Evolutionary conservation across 2,888 invertebrate genomes (phyloP).

Genomic region (Eilema caniola): DNA sequence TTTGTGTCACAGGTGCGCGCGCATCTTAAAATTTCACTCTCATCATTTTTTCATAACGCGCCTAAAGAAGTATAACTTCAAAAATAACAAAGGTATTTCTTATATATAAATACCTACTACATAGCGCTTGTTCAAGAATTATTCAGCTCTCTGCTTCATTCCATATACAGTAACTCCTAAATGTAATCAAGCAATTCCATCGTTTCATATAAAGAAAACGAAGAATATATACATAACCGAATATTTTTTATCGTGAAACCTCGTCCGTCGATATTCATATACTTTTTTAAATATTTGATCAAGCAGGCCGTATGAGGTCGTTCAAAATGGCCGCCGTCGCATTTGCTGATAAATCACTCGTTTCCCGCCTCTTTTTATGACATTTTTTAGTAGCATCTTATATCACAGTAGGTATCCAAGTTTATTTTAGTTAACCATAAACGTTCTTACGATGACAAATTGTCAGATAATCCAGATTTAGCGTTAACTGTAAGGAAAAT

Average conservation of each 20-base stretch:
- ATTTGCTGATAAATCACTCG: constrained; percentile 65
- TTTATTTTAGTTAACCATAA: constrained; percentile 59
- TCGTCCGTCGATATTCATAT: constrained; percentile 47
- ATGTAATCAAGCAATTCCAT: constrained; percentile 6
- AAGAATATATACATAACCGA: constrained; percentile 25
- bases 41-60: no score
- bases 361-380: constrained; percentile 62
- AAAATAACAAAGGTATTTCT: not conserved
- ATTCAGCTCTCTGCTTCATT: not conserved
- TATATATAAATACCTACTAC: not conserved
- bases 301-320: constrained; percentile 50
- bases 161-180: not conserved
- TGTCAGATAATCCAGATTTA: not conserved
- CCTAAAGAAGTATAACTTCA: no score
- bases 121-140: not conserved
- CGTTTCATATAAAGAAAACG: constrained; percentile 23
- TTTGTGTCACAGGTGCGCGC: no score
- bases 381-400: constrained; percentile 61
- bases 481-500: not conserved
- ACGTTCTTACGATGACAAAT: not conserved
- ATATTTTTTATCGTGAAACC: constrained; percentile 35
- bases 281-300: constrained; percentile 66
- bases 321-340: constrained; percentile 58
- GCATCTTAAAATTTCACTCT: no score
- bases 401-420: constrained; percentile 52